Evolutionary conservation across 2,113 vertebrate species (phyloP).

Genomic region (Rhea americana): DNA sequence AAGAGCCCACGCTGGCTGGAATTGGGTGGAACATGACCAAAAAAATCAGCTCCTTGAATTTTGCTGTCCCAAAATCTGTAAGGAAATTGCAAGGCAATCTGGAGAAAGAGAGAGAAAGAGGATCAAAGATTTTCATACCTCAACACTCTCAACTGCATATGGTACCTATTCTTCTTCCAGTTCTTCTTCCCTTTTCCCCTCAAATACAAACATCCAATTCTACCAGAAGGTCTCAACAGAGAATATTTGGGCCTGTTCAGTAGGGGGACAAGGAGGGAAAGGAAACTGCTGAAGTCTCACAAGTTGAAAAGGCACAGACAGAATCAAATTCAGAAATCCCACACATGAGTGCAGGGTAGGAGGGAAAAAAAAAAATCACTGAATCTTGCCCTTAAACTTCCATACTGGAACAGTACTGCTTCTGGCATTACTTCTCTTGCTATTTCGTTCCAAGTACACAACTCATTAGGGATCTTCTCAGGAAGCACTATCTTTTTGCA

Average conservation of each 20-base stretch:
- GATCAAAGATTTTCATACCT: neutral
- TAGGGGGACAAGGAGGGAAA: neutral
- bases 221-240: neutral
- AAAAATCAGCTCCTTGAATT: constrained; percentile 96
- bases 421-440: neutral
- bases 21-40: constrained; percentile 89
- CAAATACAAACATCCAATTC: neutral
- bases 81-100: constrained; percentile 95
- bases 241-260: neutral
- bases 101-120: constrained; percentile 14
- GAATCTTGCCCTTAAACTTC: neutral
- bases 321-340: neutral
- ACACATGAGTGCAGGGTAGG: too few species aligned
- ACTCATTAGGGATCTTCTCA: neutral
- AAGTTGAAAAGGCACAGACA: neutral
- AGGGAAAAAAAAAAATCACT: neutral
- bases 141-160: neutral
- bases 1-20: constrained; percentile 91
- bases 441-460: neutral
- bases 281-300: neutral
- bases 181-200: neutral
- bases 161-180: neutral
- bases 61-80: constrained; percentile 95
- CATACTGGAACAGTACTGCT: neutral
- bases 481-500: neutral